These are phyloP conservation scores for Melanotaenia trifasciata DNA, from an alignment of 2,797 vertebrate species.

Conservation along the genomic window DNA sequence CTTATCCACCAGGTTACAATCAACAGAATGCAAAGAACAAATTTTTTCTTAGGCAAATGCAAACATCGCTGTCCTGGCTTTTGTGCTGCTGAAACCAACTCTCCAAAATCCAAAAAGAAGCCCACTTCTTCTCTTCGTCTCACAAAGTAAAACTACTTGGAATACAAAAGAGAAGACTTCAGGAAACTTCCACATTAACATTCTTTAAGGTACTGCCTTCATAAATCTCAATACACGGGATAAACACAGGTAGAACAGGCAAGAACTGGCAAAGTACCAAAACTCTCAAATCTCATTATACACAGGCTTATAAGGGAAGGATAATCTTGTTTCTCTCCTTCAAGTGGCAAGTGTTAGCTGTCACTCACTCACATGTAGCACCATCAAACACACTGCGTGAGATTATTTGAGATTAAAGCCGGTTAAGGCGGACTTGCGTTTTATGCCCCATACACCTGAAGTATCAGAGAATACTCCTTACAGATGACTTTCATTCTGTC, in stretches of 20 bases:
- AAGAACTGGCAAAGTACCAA: constrained; percentile 66
- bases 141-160: constrained; percentile 24
- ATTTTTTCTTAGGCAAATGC: constrained; percentile 36
- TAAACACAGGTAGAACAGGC: constrained; percentile 58
- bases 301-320: constrained; percentile 64
- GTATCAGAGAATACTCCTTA: neutral
- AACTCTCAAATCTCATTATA: constrained; percentile 75
- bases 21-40: constrained; percentile 21
- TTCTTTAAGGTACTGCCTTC: constrained; percentile 58
- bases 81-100: constrained; percentile 25
- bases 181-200: constrained; percentile 54
- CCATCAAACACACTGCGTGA: constrained; percentile 30
- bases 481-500: constrained; percentile 22
- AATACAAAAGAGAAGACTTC: constrained; percentile 19
- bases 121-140: neutral
- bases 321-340: constrained; percentile 63
- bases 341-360: constrained; percentile 57
- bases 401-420: constrained; percentile 20
- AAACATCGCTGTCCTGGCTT: constrained; percentile 29
- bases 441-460: constrained; percentile 1
- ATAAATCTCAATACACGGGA: constrained; percentile 55
- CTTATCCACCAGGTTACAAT: constrained; percentile 26
- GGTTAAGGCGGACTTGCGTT: constrained; percentile 12
- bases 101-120: constrained; percentile 9
- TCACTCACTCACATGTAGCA: constrained; percentile 51